These are phyloP conservation scores for Nipponia nippon DNA, from an alignment of 2,113 vertebrate species.

Conservation along the genomic window DNA sequence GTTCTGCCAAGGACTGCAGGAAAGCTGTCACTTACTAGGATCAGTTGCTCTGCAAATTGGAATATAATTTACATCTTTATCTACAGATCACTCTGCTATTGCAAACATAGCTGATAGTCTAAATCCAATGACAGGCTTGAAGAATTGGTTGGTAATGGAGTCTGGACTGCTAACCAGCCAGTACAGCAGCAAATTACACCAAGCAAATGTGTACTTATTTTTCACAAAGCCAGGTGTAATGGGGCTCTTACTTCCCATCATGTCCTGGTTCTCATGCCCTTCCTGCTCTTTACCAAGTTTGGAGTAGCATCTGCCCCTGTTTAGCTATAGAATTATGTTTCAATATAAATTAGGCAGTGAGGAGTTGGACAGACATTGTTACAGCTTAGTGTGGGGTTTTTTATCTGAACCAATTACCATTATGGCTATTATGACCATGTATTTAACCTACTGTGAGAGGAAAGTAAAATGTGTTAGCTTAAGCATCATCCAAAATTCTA, in stretches of 20 bases:
- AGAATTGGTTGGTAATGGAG: background rate
- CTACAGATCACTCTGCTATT: background rate
- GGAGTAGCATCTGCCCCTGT: background rate
- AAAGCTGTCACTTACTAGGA: background rate
- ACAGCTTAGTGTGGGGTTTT: accelerated
- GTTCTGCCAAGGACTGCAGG: background rate
- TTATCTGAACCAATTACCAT: background rate
- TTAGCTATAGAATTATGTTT: background rate
- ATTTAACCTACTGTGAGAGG: background rate
- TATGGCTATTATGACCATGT: background rate
- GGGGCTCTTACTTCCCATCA: background rate
- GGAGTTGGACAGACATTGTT: background rate
- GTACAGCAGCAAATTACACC: background rate
- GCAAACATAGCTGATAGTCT: background rate
- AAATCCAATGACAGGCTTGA: background rate
- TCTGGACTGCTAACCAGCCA: background rate
- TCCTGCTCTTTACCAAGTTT: background rate
- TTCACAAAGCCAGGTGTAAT: background rate
- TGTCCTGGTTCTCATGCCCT: background rate
- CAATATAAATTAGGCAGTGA: background rate
- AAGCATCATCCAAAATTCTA: background rate
- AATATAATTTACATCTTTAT: background rate
- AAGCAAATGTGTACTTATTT: background rate
- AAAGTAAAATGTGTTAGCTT: background rate
- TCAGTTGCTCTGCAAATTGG: background rate